Percentiles rank a stretch among this genome's conserved stretches.
These are phyloP conservation scores for Drosophila mayri DNA, from an alignment of 1,140 invertebrate genomes.

Conservation along the genomic window DNA sequence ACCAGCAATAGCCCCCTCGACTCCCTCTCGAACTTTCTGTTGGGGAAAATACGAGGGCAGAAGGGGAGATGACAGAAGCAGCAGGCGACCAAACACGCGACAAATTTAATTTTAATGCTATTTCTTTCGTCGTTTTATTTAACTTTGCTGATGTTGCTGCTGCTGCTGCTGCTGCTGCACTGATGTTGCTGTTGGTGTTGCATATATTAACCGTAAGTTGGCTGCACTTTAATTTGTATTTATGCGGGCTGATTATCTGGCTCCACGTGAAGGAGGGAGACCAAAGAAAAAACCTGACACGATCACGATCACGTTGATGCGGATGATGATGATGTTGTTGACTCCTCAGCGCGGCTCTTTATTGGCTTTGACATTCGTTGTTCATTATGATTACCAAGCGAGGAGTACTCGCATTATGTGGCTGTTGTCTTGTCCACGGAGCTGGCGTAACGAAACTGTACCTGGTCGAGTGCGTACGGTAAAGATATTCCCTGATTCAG, in stretches of 20 bases:
- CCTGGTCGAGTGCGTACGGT: constrained; percentile 54
- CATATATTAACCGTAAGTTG: constrained; percentile 82
- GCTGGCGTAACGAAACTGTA: constrained; percentile 66
- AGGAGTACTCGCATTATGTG: constrained; percentile 1
- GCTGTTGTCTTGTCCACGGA: constrained; percentile 3
- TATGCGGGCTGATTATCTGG: constrained; percentile 79
- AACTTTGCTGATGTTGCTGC: constrained; percentile 51
- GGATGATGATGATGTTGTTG: constrained; percentile 72
- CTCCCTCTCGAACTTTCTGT: neutral
- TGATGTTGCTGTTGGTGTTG: constrained; percentile 54
- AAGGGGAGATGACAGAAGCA: constrained; percentile 19
- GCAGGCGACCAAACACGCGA: constrained; percentile 77
- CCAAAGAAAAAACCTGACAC: constrained; percentile 40
- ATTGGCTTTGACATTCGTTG: constrained; percentile 65
- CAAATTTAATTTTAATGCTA: constrained; percentile 81
- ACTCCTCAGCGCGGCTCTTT: constrained; percentile 62
- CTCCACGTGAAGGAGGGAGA: constrained; percentile 36
- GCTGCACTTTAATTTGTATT: constrained; percentile 81
- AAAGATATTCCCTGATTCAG: constrained; percentile 46
- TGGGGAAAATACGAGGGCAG: constrained; percentile 4
- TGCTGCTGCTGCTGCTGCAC: constrained; percentile 30
- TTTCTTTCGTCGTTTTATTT: constrained; percentile 73
- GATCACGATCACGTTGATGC: constrained; percentile 49
- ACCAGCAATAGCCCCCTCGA: neutral
- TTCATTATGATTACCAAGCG: constrained; percentile 42